Base-by-base conservation (phyloP, 2,113 vertebrate genomes). In the Actenoides lindsayi region DNA sequence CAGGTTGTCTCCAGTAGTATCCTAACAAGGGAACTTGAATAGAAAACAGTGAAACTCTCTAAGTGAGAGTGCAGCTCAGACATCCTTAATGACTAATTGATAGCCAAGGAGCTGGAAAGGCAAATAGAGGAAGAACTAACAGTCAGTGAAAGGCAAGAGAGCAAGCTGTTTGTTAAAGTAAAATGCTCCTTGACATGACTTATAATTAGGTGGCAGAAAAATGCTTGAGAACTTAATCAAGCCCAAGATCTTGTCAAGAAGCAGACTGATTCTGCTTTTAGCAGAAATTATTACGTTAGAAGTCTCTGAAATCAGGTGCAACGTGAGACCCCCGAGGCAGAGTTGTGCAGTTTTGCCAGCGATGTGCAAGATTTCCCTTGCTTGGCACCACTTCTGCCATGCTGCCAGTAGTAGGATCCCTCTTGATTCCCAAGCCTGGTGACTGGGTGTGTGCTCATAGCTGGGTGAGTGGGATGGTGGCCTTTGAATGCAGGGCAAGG, bases 251-350 rank as follows among this genome's bases (percentile, higher is more conserved):
- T 54, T 56, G 30, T 27, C 50, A 67, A 53, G 37, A 67, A 6
- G 56, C 53, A 14, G 30, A 5, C 6, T 4, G 10, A 53, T 28
- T 51, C 11, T 17, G 35, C 31, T 27, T 0, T 51, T 51, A 4
- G 11, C 67, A 53, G 53, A n/a, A 60, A 24, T 42, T 27, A 10
- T 20, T 39, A 9, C 9, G 13, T 16, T 39, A 9, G 16, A 35
- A 21, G 19, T 18, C 41, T 13, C 31, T 42, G 37, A 56, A 68
- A 25, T 59, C 19, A 27, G 63, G 30, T 73, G 39, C 35, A 16
- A 8, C 0, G 0, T 23, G 62, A 41, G 28, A 25, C 53, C n/a
- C 11, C n/a, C 1, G 0, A 10, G 24, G 57, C 62, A 64, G 44
- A 39, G 50, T 1, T 31, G 30, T 24, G 56, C 46, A 19, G 42